Evolutionary conservation across 2,797 vertebrate species (phyloP).

Genomic region (Mormyrus hasselquistii): DNA sequence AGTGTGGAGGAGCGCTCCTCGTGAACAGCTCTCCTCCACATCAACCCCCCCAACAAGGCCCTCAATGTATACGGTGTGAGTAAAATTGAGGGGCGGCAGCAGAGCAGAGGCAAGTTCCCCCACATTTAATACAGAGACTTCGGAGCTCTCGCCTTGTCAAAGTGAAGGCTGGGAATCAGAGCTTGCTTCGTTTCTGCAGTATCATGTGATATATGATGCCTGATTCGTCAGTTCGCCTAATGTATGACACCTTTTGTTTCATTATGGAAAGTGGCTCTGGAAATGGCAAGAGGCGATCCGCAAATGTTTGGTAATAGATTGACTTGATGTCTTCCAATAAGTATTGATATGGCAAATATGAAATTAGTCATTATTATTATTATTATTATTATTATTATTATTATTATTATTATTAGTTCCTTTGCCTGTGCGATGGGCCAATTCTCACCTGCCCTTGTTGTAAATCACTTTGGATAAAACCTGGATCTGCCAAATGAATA

Average conservation of each 20-base stretch:
- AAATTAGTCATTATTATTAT: neutral
- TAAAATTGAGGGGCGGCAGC: too few species aligned
- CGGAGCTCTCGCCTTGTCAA: too few species aligned
- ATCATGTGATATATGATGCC: neutral
- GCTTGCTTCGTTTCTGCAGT: neutral
- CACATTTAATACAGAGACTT: too few species aligned
- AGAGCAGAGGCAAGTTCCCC: too few species aligned
- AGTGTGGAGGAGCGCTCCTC: too few species aligned
- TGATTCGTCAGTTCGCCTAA: neutral
- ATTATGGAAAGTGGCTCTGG: neutral
- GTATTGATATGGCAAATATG: neutral
- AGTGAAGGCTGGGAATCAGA: neutral
- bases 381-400: neutral
- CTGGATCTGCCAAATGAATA: neutral
- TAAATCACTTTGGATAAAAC: neutral
- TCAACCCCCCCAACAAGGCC: too few species aligned
- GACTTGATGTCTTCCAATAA: neutral
- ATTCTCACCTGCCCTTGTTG: neutral
- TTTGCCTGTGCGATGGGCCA: neutral
- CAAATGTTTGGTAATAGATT: neutral
- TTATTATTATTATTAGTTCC: neutral
- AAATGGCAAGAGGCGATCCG: neutral
- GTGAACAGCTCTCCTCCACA: too few species aligned
- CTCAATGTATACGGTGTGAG: too few species aligned
- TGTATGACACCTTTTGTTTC: neutral